Conservation (phyloP, 2,797 vertebrate species). For the Caiman crocodilus region DNA sequence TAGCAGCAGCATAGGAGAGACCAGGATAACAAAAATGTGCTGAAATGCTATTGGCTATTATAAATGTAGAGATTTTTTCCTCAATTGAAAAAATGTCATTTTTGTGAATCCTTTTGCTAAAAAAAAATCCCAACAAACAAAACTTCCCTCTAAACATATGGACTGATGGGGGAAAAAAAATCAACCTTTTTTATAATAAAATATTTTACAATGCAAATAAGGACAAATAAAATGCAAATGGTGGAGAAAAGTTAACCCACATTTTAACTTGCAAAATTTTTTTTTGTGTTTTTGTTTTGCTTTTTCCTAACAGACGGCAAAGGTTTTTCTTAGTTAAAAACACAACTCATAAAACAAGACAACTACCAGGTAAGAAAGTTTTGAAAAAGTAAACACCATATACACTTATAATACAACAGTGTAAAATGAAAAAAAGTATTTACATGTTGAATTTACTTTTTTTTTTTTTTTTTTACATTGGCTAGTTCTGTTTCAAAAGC, state of each 20-base stretch:
- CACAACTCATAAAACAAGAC: slow-evolving; percentile 88
- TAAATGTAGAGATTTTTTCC: slow-evolving; percentile 75
- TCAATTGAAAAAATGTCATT: slow-evolving; percentile 77
- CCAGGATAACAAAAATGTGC: slow-evolving; percentile 81
- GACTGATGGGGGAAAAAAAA: slow-evolving; percentile 26
- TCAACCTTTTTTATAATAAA: slow-evolving; percentile 79
- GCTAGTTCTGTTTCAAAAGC: slow-evolving; percentile 85
- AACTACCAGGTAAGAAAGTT: slow-evolving; percentile 89
- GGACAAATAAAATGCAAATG: slow-evolving; percentile 59
- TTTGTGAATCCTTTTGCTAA: slow-evolving; percentile 74
- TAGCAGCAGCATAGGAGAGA: slow-evolving; percentile 94
- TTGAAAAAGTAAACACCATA: slow-evolving; percentile 90
- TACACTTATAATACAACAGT: slow-evolving; percentile 92
- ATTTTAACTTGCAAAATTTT: slow-evolving; percentile 63
- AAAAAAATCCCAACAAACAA: slow-evolving; percentile 45
- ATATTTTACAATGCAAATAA: slow-evolving; percentile 84
- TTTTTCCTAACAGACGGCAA: slow-evolving; percentile 84
- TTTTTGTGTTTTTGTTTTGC: slow-evolving; percentile 29
- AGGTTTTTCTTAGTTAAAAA: slow-evolving; percentile 87
- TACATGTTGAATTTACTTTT: slow-evolving; percentile 88
- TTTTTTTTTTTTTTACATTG: slow-evolving; percentile 84
- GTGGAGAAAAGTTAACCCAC: slow-evolving; percentile 61
- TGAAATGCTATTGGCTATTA: slow-evolving; percentile 80
- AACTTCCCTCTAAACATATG: slow-evolving; percentile 48
- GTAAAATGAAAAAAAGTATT: slow-evolving; percentile 89